Percentiles rank a stretch among this genome's conserved stretches.
phyloP scores from a whole-genome alignment of 2,113 vertebrate genomes.

The Saguinus imperator region DNA sequence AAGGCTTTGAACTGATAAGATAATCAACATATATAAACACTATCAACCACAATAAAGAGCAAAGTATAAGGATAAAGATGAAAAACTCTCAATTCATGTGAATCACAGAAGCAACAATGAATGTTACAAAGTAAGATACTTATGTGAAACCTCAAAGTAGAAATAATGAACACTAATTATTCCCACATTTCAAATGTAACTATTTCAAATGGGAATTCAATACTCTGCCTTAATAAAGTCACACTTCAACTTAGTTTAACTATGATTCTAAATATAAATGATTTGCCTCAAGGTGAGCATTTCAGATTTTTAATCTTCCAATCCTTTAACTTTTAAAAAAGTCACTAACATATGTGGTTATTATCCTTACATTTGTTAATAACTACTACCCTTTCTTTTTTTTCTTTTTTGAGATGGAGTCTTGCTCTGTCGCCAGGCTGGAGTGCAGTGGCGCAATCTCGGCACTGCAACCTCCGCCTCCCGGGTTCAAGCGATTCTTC shows the following conservation, averaged over 20 bases:
- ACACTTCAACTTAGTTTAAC: not conserved
- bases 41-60: not conserved
- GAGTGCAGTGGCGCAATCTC: no score
- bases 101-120: not conserved
- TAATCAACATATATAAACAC: not conserved
- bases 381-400: not conserved
- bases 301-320: not conserved
- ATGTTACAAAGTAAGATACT: not conserved
- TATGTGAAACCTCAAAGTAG: not conserved
- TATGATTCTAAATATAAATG: not conserved
- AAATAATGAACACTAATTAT: not conserved
- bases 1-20: not conserved
- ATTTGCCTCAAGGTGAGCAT: not conserved
- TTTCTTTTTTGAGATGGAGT: no score
- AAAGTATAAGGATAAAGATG: not conserved
- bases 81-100: not conserved
- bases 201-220: not conserved
- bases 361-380: slow-evolving; percentile 9
- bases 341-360: not conserved
- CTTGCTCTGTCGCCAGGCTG: no score
- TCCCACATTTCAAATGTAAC: not conserved
- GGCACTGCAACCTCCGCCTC: no score
- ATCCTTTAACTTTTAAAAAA: not conserved
- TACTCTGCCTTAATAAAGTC: not conserved
- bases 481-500: no score